Conservation (phyloP, 2,797 vertebrate genomes). For the Channallabes apus region DNA sequence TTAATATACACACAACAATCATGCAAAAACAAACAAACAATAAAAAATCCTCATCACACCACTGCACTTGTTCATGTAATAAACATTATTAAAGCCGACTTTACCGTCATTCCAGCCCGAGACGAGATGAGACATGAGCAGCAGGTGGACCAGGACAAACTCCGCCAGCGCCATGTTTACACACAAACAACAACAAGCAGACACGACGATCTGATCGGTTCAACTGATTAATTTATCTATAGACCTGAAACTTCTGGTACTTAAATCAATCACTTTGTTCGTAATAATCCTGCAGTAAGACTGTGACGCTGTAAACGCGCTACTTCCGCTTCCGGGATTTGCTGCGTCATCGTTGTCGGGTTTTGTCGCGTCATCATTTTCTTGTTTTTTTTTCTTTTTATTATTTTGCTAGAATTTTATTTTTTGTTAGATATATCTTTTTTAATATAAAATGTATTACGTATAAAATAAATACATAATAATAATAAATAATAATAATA, state of each 20-base stretch:
- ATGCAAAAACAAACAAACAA: not conserved
- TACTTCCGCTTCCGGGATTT: slow-evolving; percentile 33
- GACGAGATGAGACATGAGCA: slow-evolving; percentile 41
- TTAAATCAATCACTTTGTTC: not conserved
- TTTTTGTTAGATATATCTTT: not conserved
- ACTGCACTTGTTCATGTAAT: not conserved
- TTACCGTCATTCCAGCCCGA: slow-evolving; percentile 63
- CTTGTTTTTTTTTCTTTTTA: no score
- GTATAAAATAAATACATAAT: not conserved
- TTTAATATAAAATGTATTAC: not conserved
- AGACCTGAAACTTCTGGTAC: no score
- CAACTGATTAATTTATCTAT: not conserved
- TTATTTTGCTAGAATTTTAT: no score
- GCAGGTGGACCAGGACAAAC: not conserved
- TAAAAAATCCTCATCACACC: not conserved
- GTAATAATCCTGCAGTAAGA: slow-evolving; percentile 27
- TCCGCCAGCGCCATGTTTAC: slow-evolving; percentile 30
- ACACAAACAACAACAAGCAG: not conserved
- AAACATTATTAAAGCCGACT: not conserved
- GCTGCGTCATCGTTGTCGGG: not conserved
- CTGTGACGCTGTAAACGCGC: not conserved
- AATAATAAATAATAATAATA: no score
- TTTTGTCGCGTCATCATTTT: not conserved
- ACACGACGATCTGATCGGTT: not conserved
- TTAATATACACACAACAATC: not conserved